Base-by-base conservation (phyloP, 2,888 invertebrate genomes). In the Pemphredon lugubris region DNA sequence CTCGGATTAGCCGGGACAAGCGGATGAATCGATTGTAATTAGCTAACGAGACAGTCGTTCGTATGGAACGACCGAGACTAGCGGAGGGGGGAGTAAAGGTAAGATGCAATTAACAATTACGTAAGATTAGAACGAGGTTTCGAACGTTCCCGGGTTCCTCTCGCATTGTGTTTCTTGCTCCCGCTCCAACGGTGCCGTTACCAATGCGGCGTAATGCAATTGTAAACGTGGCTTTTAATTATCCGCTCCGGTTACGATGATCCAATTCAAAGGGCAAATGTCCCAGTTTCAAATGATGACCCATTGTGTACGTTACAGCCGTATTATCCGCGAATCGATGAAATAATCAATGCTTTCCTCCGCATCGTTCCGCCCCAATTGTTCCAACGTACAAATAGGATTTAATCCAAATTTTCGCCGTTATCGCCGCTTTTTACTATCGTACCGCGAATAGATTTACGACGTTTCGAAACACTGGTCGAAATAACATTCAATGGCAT, bases 201-300 rank as follows among this genome's bases (percentile, higher is more conserved):
- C 3, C 32, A 34, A 30, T 67, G 68, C 64, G 64, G 66, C 64
- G 65, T 67, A 67, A 76, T 60, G 66, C 75, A 75, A 73, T 66
- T 54, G 70, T 67, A 73, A n/a, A 73, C 70, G 75, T 71, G 68
- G 73, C 75, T 71, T 76, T 76, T 76, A 73, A 76, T 76, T 71
- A 73, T 73, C 66, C 70, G 70, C 70, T 60, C 26, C 26, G 26
- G 26, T 26, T 26, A 26, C 26, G 26, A 26, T 26, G 61, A 40
- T 64, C 44, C 57, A 57, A 57, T 57, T 60, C 57, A 51, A 40
- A 60, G 48, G 34, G 42, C 7, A 16, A 58, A 14, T 34, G 66
- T 37, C 16, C 63, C 54, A 45, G 13, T 51, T 71, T 30, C 18
- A 37, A 70, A 39, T 40, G 44, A 26, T 55, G 18, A 34, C 16